phyloP scores from a whole-genome alignment of 2,113 vertebrate genomes.

The Taxidea taxus region DNA sequence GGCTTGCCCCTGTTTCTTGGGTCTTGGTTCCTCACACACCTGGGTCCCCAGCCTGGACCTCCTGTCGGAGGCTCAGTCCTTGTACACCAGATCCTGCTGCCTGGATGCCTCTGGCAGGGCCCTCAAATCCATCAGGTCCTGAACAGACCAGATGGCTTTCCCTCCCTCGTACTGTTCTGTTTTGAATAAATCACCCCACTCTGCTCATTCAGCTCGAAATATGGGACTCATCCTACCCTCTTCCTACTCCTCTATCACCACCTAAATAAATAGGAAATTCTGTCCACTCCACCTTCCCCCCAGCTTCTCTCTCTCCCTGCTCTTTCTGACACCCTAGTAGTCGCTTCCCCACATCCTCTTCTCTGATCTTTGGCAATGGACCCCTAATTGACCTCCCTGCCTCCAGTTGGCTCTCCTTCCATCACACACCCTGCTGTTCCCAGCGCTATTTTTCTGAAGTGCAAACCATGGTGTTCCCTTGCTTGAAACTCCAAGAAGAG shows the following conservation, averaged over 20 bases:
- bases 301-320: not conserved
- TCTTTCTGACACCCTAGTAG: not conserved
- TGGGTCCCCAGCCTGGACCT: not conserved
- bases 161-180: not conserved
- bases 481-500: not conserved
- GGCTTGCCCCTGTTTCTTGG: not conserved
- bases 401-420: not conserved
- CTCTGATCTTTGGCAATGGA: not conserved
- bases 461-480: not conserved
- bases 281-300: not conserved
- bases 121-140: not conserved
- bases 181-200: not conserved
- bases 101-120: fast-evolving
- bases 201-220: not conserved
- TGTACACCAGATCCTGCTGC: fast-evolving
- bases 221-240: fast-evolving
- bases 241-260: not conserved
- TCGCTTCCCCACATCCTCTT: not conserved
- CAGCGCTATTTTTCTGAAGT: not conserved
- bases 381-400: not conserved
- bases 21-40: not conserved
- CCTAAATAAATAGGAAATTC: not conserved
- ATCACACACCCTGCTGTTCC: not conserved
- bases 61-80: not conserved
- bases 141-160: not conserved